phyloP scores from a whole-genome alignment of 2,113 vertebrate genomes.

The Onychostruthus taczanowskii region DNA sequence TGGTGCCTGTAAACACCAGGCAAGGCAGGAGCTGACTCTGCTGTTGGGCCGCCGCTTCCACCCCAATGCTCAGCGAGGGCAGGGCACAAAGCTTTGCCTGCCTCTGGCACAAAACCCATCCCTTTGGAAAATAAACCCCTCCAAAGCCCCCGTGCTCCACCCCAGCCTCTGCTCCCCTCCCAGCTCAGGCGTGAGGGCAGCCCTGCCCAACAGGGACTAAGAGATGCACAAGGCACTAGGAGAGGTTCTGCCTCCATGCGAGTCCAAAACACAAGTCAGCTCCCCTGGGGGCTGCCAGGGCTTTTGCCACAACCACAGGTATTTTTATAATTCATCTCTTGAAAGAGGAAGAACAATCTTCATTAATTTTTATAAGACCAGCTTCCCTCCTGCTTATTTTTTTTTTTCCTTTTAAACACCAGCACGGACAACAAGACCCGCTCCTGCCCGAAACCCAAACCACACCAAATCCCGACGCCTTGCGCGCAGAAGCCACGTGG shows the following conservation, averaged over 20 bases:
- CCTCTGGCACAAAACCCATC: background rate
- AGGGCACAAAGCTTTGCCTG: background rate
- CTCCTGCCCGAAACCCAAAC: background rate
- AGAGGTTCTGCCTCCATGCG: background rate
- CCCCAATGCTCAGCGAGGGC: background rate
- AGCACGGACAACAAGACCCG: background rate
- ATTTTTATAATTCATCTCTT: background rate
- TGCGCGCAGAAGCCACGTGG: accelerated
- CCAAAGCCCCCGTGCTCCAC: background rate
- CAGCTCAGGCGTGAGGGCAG: background rate
- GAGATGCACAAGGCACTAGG: background rate
- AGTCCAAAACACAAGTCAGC: background rate
- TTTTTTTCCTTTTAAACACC: background rate
- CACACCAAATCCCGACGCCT: accelerated
- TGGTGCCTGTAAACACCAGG: background rate
- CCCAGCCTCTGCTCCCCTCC: background rate
- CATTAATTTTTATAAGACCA: background rate
- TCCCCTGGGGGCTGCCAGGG: background rate
- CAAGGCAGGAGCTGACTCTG: background rate
- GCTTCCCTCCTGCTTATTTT: background rate
- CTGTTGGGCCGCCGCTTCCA: background rate
- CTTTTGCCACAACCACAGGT: background rate
- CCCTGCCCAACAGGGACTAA: accelerated
- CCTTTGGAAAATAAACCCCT: background rate
- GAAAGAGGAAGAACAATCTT: background rate